Percentiles rank a stretch among this genome's conserved stretches.
These are phyloP conservation scores for Cantharis flavilabris DNA, from an alignment of 2,888 invertebrate species.

Conservation along the genomic window DNA sequence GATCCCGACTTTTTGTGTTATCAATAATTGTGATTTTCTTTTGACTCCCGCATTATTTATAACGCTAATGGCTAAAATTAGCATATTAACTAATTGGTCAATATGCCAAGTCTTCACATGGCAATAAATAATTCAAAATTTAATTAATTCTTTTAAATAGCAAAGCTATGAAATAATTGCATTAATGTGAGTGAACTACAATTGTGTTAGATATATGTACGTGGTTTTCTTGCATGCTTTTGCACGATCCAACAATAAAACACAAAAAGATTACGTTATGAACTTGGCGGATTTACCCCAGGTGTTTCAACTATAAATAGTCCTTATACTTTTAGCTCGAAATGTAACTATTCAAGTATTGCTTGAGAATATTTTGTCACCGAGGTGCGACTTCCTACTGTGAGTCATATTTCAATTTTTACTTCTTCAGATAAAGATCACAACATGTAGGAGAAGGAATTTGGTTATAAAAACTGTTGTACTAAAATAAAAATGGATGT, in stretches of 20 bases:
- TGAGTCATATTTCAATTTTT: constrained; percentile 10
- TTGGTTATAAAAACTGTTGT: not conserved
- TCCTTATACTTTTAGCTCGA: constrained; percentile 7
- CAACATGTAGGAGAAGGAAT: not conserved
- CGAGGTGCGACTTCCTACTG: constrained; percentile 9
- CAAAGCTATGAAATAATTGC: not conserved
- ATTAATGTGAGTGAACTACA: not conserved
- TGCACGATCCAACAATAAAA: constrained; percentile 21
- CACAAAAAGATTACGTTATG: constrained; percentile 13
- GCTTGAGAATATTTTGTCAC: constrained; percentile 9
- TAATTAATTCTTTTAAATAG: not conserved
- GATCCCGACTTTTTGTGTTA: not conserved
- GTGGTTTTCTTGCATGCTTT: constrained; percentile 10
- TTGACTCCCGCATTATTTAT: not conserved
- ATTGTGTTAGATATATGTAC: not conserved
- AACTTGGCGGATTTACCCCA: constrained; percentile 28
- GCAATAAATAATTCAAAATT: not conserved
- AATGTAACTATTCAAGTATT: constrained; percentile 13
- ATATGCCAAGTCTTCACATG: not conserved
- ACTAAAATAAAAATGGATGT: not conserved
- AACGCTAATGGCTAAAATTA: not conserved
- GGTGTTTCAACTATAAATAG: constrained; percentile 30
- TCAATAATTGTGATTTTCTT: not conserved
- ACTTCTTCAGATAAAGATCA: not conserved
- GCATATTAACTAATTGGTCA: not conserved